Base-by-base conservation (phyloP, 2,797 vertebrate species). In the Gallinago nigripennis region DNA sequence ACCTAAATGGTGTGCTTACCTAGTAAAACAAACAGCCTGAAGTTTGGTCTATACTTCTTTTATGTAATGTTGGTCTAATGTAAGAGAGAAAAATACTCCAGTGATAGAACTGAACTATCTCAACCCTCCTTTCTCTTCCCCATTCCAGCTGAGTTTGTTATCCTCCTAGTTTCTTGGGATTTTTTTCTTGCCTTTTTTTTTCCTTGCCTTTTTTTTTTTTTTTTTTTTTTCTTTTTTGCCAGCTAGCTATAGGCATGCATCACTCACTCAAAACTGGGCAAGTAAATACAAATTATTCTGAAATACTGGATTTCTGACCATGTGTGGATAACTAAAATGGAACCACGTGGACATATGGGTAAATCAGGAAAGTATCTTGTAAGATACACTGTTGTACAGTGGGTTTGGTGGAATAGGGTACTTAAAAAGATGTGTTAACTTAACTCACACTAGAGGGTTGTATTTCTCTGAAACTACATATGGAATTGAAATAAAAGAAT, bases 171-270 rank as follows among this genome's bases (percentile, higher is more conserved):
- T 66, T 53, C 1, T 65, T 78, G 9, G 1, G 16, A n/a, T 1
- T 16, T 11, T 19, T 37, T 8, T 4, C 20, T 46, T 46, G 20
- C 11, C 45, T 21, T 3, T 21, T 6, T 14, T 31, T 25, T 2
- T 4, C 12, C 4, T 50, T 50, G 24, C 24, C 24, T 16, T 41
- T 41, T 39, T 37, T 41, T 41, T 41, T 41, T 25, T 4, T 21
- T 6, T 14, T 17, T 2, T 5, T 23, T 19, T 2, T 6, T 17
- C 2, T 5, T 23, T 19, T 2, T 6, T 46, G 12, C 3, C 2
- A 9, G 12, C 6, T 43, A 19, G 7, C 6, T 54, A 6, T 64
- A 30, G 1, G 7, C 8, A 31, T 33, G 11, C 5, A 46, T 11
- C 2, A 1, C 7, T 58, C 39, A 70, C 8, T 6, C 25, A 37